phyloP scores from a whole-genome alignment of 2,888 invertebrate species.

The Ceriagrion tenellum region DNA sequence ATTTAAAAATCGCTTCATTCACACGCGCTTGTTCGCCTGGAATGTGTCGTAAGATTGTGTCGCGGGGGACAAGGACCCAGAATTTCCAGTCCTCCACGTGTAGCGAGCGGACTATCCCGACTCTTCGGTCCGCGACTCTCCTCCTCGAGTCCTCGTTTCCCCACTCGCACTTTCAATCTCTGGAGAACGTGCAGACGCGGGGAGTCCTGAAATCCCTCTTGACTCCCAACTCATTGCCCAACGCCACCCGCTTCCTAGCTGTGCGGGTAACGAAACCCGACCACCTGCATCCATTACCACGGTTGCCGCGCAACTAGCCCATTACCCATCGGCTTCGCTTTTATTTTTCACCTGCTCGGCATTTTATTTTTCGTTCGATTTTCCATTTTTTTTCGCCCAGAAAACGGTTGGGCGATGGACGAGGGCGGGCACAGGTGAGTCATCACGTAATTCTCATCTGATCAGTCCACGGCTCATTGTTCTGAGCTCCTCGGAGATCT shows the following conservation, averaged over 20 bases:
- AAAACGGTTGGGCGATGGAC: not conserved
- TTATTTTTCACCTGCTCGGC: not conserved
- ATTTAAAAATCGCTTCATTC: too few relatives aligned
- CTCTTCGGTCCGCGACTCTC: too few relatives aligned
- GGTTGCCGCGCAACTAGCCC: not conserved
- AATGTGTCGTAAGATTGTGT: too few relatives aligned
- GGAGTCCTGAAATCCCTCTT: not conserved
- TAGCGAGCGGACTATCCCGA: too few relatives aligned
- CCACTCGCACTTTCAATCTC: too few relatives aligned
- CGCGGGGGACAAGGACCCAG: too few relatives aligned
- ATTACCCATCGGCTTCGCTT: constrained; percentile 17
- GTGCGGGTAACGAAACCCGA: not conserved
- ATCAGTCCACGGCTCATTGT: constrained; percentile 51
- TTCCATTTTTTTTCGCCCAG: not conserved
- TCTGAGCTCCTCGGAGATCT: constrained; percentile 7
- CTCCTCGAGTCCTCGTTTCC: too few relatives aligned
- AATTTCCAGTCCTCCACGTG: too few relatives aligned
- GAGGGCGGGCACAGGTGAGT: not conserved
- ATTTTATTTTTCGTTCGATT: not conserved
- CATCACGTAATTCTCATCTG: constrained; percentile 1
- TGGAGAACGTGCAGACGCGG: not conserved
- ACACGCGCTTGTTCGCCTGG: too few relatives aligned
- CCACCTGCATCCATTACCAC: constrained; percentile 57
- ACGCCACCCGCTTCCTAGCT: not conserved
- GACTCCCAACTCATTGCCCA: not conserved